Conservation (phyloP, 2,113 vertebrate species). For the Hippopotamus amphibius region DNA sequence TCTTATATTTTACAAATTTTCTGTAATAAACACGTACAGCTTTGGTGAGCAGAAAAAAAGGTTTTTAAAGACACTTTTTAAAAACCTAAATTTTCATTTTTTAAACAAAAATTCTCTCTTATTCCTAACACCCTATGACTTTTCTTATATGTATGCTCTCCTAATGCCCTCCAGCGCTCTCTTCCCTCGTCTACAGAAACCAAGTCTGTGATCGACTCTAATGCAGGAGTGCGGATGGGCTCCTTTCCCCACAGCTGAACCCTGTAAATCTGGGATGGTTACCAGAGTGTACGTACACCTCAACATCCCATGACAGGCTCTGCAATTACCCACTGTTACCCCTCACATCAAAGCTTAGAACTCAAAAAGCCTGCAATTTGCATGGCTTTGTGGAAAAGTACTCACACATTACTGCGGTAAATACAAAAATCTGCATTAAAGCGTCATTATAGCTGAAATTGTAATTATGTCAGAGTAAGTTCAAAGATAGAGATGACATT, state of each 20-base stretch:
- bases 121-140: background rate
- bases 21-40: background rate
- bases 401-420: background rate
- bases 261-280: background rate
- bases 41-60: background rate
- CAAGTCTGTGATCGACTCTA: background rate
- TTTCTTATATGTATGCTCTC: background rate
- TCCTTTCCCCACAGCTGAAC: background rate
- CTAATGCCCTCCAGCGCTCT: background rate
- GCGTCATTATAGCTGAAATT: background rate
- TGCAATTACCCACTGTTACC: slow-evolving; percentile 51
- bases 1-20: slow-evolving; percentile 4
- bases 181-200: background rate
- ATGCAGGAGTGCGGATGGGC: background rate
- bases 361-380: slow-evolving; percentile 65
- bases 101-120: slow-evolving; percentile 1
- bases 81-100: background rate
- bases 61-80: background rate
- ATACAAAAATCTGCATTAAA: slow-evolving; percentile 40
- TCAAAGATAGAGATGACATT: slow-evolving; percentile 28
- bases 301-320: background rate
- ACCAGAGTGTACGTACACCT: background rate
- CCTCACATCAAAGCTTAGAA: slow-evolving; percentile 56
- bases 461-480: slow-evolving; percentile 53
- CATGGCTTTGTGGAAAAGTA: slow-evolving; percentile 55